Conservation (phyloP, 2,888 invertebrate genomes). For the Anarsia innoxiella region DNA sequence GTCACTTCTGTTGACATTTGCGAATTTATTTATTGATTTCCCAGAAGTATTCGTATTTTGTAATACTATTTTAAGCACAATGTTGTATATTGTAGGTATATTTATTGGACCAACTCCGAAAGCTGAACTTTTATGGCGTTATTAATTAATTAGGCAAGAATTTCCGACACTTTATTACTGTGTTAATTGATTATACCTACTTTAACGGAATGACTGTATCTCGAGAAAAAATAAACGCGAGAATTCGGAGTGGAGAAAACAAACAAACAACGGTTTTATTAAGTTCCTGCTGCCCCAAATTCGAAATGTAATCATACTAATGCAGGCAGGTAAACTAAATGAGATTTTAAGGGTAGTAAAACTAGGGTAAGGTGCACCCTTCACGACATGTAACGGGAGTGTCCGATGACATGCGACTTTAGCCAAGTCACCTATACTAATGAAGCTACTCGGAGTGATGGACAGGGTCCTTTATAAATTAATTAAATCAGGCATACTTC, state of each 20-base stretch:
- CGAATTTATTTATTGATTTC: too few relatives aligned
- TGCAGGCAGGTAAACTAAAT: slow-evolving; percentile 42
- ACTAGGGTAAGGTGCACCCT: slow-evolving; percentile 22
- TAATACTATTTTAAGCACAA: too few relatives aligned
- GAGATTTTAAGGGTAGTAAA: slow-evolving; percentile 39
- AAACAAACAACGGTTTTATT: slow-evolving; percentile 28
- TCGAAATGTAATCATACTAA: slow-evolving; percentile 57
- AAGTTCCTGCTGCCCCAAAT: slow-evolving; percentile 39
- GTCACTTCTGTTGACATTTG: too few relatives aligned
- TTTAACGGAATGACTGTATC: background rate
- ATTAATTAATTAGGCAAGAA: slow-evolving; percentile 34
- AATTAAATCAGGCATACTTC: slow-evolving; percentile 56
- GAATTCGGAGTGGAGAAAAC: slow-evolving; percentile 17
- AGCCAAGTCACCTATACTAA: slow-evolving; percentile 66
- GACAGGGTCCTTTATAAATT: slow-evolving; percentile 3
- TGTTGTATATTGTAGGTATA: too few relatives aligned
- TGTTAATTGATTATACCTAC: slow-evolving; percentile 2
- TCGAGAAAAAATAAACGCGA: background rate
- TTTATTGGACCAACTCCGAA: too few relatives aligned
- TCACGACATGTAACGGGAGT: slow-evolving; percentile 19
- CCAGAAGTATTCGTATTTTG: too few relatives aligned
- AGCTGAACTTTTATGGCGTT: slow-evolving; percentile 30
- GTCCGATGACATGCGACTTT: slow-evolving; percentile 47
- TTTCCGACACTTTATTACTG: slow-evolving; percentile 22
- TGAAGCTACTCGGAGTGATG: slow-evolving; percentile 44